These are phyloP conservation scores for Eumerus sabulonum DNA, from an alignment of 2,888 invertebrate genomes.

Conservation along the genomic window DNA sequence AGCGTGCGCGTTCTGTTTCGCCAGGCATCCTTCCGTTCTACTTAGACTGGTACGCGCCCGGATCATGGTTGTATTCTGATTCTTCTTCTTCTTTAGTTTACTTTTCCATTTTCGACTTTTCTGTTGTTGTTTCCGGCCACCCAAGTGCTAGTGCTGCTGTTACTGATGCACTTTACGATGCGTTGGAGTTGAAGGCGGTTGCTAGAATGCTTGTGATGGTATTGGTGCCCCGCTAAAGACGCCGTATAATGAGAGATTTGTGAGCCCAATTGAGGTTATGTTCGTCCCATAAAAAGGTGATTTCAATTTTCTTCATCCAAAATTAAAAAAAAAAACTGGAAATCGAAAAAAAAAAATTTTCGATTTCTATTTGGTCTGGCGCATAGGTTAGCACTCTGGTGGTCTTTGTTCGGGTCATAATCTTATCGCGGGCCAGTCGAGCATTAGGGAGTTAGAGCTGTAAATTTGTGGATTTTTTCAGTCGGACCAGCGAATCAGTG, in stretches of 20 bases:
- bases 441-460: slow-evolving; percentile 42
- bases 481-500: slow-evolving; percentile 3
- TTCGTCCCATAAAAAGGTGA: slow-evolving; percentile 31
- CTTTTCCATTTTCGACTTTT: neutral
- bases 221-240: slow-evolving; percentile 44
- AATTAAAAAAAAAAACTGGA: slow-evolving; percentile 17
- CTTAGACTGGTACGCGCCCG: slow-evolving; percentile 9
- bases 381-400: slow-evolving; percentile 14
- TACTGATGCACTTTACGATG: slow-evolving; percentile 48
- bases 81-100: neutral
- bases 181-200: slow-evolving; percentile 34
- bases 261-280: slow-evolving; percentile 46
- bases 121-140: slow-evolving; percentile 53
- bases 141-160: slow-evolving; percentile 54
- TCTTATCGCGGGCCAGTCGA: slow-evolving; percentile 47
- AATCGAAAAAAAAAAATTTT: too few relatives aligned
- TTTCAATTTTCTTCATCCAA: slow-evolving; percentile 48
- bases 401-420: slow-evolving; percentile 53
- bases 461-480: slow-evolving; percentile 58
- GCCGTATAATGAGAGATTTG: slow-evolving; percentile 59
- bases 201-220: slow-evolving; percentile 10
- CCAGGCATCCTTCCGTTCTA: slow-evolving; percentile 43
- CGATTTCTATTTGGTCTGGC: slow-evolving; percentile 1
- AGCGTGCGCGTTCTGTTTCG: slow-evolving; percentile 36
- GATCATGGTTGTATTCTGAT: neutral